A percentile compares a stretch with the other conserved stretches of the same genome.
phyloP scores from a whole-genome alignment of 2,888 invertebrate species.

The Philereme transversata region DNA sequence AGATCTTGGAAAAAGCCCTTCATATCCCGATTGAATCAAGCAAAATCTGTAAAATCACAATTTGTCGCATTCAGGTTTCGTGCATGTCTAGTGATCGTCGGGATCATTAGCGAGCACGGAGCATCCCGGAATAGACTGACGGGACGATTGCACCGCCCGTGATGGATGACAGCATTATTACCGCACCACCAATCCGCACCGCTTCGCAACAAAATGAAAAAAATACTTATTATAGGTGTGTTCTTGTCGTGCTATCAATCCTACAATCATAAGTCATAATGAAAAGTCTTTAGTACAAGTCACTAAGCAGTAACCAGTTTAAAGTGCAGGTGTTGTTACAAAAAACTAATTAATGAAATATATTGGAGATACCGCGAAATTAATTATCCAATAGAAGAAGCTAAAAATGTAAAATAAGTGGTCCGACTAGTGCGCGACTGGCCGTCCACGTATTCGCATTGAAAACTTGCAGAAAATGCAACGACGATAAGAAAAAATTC shows the following conservation, averaged over 20 bases:
- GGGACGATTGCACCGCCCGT: conserved; percentile 77
- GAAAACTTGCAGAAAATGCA: conserved; percentile 82
- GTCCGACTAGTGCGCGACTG: conserved; percentile 29
- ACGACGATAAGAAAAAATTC: conserved; percentile 82
- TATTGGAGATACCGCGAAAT: conserved; percentile 45
- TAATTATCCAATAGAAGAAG: conserved; percentile 47
- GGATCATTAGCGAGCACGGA: conserved; percentile 80
- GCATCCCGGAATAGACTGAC: conserved; percentile 81
- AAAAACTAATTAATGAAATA: conserved; percentile 34
- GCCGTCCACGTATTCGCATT: conserved; percentile 63
- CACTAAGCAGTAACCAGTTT: conserved; percentile 8
- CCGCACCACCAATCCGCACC: conserved; percentile 57
- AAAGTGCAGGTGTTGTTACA: conserved; percentile 20
- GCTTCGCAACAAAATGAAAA: conserved; percentile 55
- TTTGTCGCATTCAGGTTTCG: conserved; percentile 65
- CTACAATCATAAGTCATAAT: too few species aligned
- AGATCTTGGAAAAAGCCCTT: too few species aligned
- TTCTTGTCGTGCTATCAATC: too few species aligned
- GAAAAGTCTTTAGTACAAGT: too few species aligned
- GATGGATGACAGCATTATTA: conserved; percentile 79
- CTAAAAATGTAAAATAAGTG: conserved; percentile 46
- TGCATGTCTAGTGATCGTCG: conserved; percentile 63
- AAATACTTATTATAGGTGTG: conserved; percentile 37
- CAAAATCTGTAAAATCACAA: conserved; percentile 41
- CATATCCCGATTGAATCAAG: too few species aligned